A percentile compares a stretch with the other conserved stretches of the same genome.
These are phyloP conservation scores for Turritopsis dohrnii DNA, from an alignment of 30 jellyfish, hydroid and myxozoan species.

Conservation along the genomic window DNA sequence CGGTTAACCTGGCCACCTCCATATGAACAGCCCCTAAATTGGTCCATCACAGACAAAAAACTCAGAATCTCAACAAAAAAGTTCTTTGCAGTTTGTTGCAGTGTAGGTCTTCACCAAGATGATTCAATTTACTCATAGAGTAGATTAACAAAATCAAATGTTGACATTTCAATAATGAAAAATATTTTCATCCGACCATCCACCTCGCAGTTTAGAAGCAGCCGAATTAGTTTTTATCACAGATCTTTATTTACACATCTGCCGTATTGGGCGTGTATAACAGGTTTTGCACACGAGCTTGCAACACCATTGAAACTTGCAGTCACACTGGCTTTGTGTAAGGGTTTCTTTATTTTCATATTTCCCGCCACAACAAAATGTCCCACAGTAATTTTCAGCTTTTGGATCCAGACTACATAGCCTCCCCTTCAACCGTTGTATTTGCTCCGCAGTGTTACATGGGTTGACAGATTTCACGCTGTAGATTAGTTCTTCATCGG, in stretches of 20 bases:
- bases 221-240: background rate
- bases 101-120: too few relatives aligned
- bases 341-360: background rate
- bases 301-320: background rate
- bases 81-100: too few relatives aligned
- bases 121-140: background rate
- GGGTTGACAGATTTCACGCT: background rate
- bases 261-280: background rate
- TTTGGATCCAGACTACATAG: constrained; percentile 10
- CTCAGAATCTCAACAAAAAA: too few relatives aligned
- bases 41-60: background rate
- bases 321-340: background rate
- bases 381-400: background rate
- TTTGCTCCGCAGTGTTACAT: background rate
- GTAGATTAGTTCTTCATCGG: constrained; percentile 6
- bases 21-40: too few relatives aligned
- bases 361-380: constrained; percentile 5
- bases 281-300: constrained; percentile 1
- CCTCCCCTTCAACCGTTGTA: background rate
- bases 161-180: background rate
- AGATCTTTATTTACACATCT: background rate
- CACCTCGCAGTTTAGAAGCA: background rate
- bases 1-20: too few relatives aligned
- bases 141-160: too few relatives aligned
- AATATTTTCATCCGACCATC: background rate